Conservation (phyloP, 37 sponge, comb jelly and placozoan species). For the Haliclona indistincta region DNA sequence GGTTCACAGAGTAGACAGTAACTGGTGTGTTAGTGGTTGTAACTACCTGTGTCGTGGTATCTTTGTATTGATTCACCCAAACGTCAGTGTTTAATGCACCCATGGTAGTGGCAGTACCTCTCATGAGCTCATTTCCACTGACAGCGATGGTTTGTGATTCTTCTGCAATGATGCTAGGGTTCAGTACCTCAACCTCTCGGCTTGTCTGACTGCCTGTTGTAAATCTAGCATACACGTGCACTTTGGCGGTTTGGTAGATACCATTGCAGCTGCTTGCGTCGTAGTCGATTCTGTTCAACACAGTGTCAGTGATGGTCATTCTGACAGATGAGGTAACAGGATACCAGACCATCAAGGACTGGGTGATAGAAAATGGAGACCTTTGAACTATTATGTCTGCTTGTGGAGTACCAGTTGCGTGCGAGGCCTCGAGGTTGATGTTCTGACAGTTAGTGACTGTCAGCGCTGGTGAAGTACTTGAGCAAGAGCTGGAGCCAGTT, state of each 20-base stretch:
- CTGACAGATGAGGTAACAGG: slow-evolving; percentile 13
- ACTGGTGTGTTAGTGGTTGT: slow-evolving; percentile 23
- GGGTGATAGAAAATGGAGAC: too few relatives aligned
- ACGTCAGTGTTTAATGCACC: too few relatives aligned
- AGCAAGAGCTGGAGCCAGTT: slow-evolving; percentile 6
- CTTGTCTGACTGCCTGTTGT: slow-evolving; percentile 4
- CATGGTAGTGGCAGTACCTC: not conserved
- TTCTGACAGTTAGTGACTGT: not conserved
- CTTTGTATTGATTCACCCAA: too few relatives aligned
- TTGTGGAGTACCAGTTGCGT: not conserved
- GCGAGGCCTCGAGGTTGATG: not conserved
- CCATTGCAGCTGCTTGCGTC: not conserved
- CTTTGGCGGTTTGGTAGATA: slow-evolving; percentile 1
- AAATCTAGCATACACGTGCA: slow-evolving; percentile 10
- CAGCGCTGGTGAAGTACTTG: too few relatives aligned
- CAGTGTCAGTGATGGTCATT: slow-evolving; percentile 4
- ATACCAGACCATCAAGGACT: not conserved
- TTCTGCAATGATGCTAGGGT: not conserved
- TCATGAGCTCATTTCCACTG: not conserved
- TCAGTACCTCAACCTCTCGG: not conserved
- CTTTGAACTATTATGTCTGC: not conserved
- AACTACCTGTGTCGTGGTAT: not conserved
- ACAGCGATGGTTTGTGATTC: not conserved
- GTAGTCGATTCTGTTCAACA: not conserved
- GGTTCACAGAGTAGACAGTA: not conserved